Base-by-base conservation (phyloP, 2,888 invertebrate species). In the Cheilosia impressa region DNA sequence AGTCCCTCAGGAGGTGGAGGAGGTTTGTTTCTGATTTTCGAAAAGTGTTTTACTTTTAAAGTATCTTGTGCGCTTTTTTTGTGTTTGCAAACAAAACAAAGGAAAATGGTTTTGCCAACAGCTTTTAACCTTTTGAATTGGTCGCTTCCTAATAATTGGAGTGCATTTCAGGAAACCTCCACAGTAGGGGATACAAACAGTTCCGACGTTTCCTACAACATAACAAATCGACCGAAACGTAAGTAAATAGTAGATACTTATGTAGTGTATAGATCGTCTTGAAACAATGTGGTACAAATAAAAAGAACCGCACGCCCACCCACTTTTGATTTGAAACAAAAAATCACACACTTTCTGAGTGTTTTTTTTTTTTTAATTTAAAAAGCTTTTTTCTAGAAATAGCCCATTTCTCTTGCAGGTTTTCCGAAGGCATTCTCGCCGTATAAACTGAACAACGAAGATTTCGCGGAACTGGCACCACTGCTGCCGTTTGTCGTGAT, bases 401-500 rank as follows among this genome's bases (percentile, higher is more conserved):
- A 83, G 34, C 27, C 19, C 55, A 47, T 68, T 77, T 55, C 52
- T 84, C 63, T 75, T 68, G 66, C 22, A 85, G 85, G 76, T 76
- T 72, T 81, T 27, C 68, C 81, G 43, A 80, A 76, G 65, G 57
- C 76, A n/a, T 72, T 76, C 6, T 77, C 85, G 9, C 76, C 81
- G 41, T 80, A 80, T 10, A 71, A 50, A 62, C 76, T 85, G 13
- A 71, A 63, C 38, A 72, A 43, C 43, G 55, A 78, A 22, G 87
- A 87, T 68, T 83, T 79, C 13, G 60, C 83, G 9, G 88, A 89
- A 58, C 66, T 89, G 57, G 88, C 87, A 52, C 88, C 89, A 2
- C 58, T 89, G 58, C 60, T 89, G 62, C 89, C 89, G 27, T 85
- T 89, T 62, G 81, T 88, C 7, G 77, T 89, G 66, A 81, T 89